phyloP scores from a whole-genome alignment of 2,113 vertebrate genomes.

The Xiphorhynchus elegans region DNA sequence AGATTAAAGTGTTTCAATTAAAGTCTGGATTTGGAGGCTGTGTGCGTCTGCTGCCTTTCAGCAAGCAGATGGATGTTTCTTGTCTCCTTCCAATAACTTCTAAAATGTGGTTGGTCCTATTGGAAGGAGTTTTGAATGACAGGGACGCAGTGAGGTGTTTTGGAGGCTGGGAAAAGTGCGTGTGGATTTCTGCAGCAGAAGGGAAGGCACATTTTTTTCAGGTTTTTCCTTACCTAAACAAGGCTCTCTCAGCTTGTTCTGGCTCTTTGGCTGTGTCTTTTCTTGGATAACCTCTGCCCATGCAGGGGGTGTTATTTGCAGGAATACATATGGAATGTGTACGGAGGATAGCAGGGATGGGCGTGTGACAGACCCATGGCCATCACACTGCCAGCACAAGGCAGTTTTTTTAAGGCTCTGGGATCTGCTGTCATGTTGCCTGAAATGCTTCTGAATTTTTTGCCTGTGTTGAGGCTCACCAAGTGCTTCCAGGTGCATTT shows the following conservation, averaged over 20 bases:
- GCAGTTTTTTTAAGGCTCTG: rapidly evolving
- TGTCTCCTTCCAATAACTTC: background rate
- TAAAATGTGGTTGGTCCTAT: background rate
- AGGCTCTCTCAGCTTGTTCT: background rate
- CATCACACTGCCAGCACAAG: rapidly evolving
- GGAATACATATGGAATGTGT: background rate
- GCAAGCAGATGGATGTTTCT: slow-evolving; percentile 8
- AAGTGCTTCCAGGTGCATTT: background rate
- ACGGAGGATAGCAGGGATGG: rapidly evolving
- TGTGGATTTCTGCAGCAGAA: background rate
- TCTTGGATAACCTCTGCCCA: rapidly evolving
- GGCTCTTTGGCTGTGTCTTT: background rate
- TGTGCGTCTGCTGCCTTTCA: slow-evolving; percentile 2
- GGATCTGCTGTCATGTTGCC: background rate
- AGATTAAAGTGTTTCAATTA: background rate
- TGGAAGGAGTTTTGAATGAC: background rate
- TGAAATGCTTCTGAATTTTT: background rate
- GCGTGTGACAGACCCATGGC: rapidly evolving
- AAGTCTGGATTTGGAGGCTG: slow-evolving; percentile 33
- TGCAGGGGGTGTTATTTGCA: rapidly evolving
- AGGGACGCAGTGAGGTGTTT: background rate
- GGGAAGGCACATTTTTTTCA: background rate
- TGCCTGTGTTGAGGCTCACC: background rate
- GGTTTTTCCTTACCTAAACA: background rate
- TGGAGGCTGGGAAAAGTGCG: background rate